Conservation (phyloP, 2,888 invertebrate genomes). For the Fabriciana adippe region DNA sequence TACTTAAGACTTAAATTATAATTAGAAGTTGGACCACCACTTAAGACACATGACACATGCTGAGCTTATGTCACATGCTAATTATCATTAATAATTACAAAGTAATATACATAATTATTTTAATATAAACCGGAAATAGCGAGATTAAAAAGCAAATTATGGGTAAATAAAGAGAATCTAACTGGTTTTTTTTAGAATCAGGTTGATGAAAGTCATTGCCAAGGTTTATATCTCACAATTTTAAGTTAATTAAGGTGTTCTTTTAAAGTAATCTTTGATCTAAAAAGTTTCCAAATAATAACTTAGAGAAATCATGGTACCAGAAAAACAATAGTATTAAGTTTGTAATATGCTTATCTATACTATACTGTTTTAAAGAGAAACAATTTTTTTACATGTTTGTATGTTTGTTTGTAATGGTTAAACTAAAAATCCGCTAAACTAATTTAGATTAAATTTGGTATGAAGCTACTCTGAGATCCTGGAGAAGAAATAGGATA, state of each 20-base stretch:
- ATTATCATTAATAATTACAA: slow-evolving; percentile 17
- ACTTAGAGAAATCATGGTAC: too few species aligned
- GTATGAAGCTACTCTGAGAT: too few species aligned
- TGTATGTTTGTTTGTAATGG: too few species aligned
- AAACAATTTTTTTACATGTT: too few species aligned
- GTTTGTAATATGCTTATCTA: too few species aligned
- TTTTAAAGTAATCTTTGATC: neutral
- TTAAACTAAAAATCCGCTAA: too few species aligned
- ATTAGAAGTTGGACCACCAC: slow-evolving; percentile 7
- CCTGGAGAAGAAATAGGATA: too few species aligned
- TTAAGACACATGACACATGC: neutral
- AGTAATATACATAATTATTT: slow-evolving; percentile 4
- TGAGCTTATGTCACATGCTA: slow-evolving; percentile 17
- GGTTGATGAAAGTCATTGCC: slow-evolving; percentile 52
- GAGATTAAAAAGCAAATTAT: slow-evolving; percentile 31
- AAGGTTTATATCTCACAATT: slow-evolving; percentile 48
- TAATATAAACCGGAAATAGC: slow-evolving; percentile 26
- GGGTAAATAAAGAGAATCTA: slow-evolving; percentile 23
- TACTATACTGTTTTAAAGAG: too few species aligned
- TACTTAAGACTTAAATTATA: slow-evolving; percentile 1
- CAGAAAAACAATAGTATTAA: too few species aligned
- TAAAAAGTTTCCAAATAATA: neutral
- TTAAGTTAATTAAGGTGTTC: slow-evolving; percentile 12
- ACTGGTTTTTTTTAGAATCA: slow-evolving; percentile 39
- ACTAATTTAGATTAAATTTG: too few species aligned